Percentiles rank a stretch among this genome's conserved stretches.
Conservation (phyloP, 1,140 invertebrate genomes). For the Diachasma alloeum region DNA sequence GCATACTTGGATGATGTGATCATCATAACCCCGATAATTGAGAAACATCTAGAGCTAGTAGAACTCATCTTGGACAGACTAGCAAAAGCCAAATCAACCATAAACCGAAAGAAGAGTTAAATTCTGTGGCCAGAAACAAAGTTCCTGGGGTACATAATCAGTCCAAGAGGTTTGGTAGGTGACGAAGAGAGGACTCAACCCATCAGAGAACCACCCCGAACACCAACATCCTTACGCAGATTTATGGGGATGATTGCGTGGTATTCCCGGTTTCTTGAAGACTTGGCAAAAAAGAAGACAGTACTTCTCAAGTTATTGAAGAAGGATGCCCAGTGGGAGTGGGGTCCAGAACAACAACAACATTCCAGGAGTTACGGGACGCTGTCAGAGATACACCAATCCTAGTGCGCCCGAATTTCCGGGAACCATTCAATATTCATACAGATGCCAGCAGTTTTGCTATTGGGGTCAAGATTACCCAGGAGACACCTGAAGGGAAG, state of each 20-base stretch:
- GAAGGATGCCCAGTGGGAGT: slow-evolving; percentile 30
- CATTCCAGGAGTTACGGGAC: slow-evolving; percentile 28
- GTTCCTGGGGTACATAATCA: no score
- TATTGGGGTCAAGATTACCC: not conserved
- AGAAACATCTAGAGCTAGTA: slow-evolving; percentile 20
- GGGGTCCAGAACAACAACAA: slow-evolving; percentile 15
- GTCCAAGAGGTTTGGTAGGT: slow-evolving; percentile 12
- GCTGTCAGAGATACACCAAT: slow-evolving; percentile 26
- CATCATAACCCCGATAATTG: slow-evolving; percentile 29
- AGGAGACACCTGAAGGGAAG: not conserved
- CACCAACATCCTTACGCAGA: not conserved
- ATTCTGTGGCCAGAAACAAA: no score
- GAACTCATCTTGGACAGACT: slow-evolving; percentile 3
- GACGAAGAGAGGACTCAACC: slow-evolving; percentile 28
- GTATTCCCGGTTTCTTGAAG: not conserved
- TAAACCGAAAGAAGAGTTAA: slow-evolving; percentile 25
- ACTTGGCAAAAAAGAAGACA: not conserved
- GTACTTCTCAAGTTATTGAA: not conserved
- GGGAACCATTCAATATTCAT: not conserved
- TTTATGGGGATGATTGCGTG: slow-evolving; percentile 2
- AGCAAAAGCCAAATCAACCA: not conserved
- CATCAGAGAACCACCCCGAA: slow-evolving; percentile 14
- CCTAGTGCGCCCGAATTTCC: slow-evolving; percentile 3
- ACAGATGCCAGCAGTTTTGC: not conserved
- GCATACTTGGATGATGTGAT: slow-evolving; percentile 39